phyloP scores from a whole-genome alignment of 2,888 invertebrate species.

The Pachliopta kotzebuea region DNA sequence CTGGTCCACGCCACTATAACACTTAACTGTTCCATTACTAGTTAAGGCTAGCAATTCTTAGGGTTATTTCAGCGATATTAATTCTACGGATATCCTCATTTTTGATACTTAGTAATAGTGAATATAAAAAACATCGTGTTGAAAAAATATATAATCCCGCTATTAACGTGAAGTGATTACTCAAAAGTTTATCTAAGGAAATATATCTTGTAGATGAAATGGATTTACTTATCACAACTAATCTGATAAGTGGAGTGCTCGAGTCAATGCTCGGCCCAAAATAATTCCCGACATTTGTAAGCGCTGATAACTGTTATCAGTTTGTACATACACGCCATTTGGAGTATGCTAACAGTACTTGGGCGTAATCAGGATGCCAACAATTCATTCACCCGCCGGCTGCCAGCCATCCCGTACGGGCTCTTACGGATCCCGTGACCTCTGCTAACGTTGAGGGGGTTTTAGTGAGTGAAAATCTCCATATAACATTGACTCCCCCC shows the following conservation, averaged over 20 bases:
- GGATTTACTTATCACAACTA: slow-evolving; percentile 34
- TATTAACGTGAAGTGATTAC: slow-evolving; percentile 8
- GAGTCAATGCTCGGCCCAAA: slow-evolving; percentile 70
- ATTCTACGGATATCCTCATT: too few relatives aligned
- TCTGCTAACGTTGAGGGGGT: too few relatives aligned
- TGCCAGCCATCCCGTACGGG: too few relatives aligned
- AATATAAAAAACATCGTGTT: too few relatives aligned
- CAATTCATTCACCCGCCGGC: slow-evolving; percentile 38
- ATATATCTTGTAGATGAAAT: slow-evolving; percentile 32
- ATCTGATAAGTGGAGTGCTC: slow-evolving; percentile 56
- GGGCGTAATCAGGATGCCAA: slow-evolving; percentile 63
- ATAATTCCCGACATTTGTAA: slow-evolving; percentile 66
- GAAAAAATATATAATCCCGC: neutral
- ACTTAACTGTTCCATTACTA: too few relatives aligned
- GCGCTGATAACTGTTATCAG: slow-evolving; percentile 54
- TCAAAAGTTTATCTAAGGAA: slow-evolving; percentile 31
- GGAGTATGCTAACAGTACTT: slow-evolving; percentile 70
- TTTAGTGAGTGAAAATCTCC: too few relatives aligned
- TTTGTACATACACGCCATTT: slow-evolving; percentile 66
- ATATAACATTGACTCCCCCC: too few relatives aligned
- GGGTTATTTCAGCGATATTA: too few relatives aligned
- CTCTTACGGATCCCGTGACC: too few relatives aligned
- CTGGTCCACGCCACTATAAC: too few relatives aligned
- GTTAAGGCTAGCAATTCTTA: too few relatives aligned
- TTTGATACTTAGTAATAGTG: too few relatives aligned